Base-by-base conservation (phyloP, 2,113 vertebrate genomes). In the Pelodiscus sinensis region DNA sequence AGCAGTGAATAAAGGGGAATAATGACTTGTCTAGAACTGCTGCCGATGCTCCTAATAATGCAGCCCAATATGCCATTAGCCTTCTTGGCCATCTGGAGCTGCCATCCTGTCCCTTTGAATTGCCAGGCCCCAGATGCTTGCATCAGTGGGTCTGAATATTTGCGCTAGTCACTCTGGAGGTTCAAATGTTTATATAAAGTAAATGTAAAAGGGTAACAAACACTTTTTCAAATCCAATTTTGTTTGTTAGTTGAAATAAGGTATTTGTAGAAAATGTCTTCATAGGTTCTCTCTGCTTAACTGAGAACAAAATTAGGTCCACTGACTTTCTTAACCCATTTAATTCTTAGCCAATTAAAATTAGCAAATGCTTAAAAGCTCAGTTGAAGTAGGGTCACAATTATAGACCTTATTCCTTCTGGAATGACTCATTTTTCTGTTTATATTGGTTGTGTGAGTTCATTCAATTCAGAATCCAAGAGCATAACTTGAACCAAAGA, bases 131-230 rank as follows among this genome's bases (percentile, higher is more conserved):
- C 44, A 6, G 44, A 44, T 6, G 44, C 44, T 44, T 44, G 44
- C 44, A 44, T 44, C 44, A 44, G 44, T 44, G 44, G 44, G 44
- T 44, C 84, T 55, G 51, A 35, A 15, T 68, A 5, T 68, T 8
- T 35, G 7, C 35, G 29, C 19, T 68, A 9, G 29, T 44, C 44
- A 44, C 44, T 68, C 29, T 31, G 18, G n/a, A 38, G 68, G 8
- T 8, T 38, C 90, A 91, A 91, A 89, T 92, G 85, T 88, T 77
- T 79, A 94, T 87, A 51, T 84, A 79, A 90, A 94, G 57, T 44
- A 58, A 79, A 78, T 81, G 82, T 58, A 82, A 90, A 93, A 88
- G 54, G 73, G 78, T 90, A 90, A 81, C 88, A 81, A 94, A 85
- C 54, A 81, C 78, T 93, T 58, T 44, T 89, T 87, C 79, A 93